phyloP scores from a whole-genome alignment of 1,140 invertebrate species.

The Ostrea edulis region DNA sequence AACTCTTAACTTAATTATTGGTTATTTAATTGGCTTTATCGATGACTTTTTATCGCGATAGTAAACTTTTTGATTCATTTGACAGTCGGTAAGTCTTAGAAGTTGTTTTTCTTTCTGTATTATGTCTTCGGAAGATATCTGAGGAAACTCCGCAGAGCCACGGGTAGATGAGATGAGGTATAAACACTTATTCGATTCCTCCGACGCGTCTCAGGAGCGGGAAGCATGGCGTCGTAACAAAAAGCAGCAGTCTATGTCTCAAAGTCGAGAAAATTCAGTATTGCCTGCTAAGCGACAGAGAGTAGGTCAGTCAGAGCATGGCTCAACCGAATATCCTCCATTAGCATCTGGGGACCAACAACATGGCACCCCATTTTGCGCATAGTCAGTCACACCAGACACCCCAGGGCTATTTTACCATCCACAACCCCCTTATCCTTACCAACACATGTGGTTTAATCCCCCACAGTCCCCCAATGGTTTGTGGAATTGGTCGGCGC shows the following conservation, averaged over 20 bases:
- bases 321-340: neutral
- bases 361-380: neutral
- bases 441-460: neutral
- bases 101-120: neutral
- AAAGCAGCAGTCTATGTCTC: neutral
- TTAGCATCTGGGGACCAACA: neutral
- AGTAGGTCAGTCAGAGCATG: neutral
- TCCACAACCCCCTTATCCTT: neutral
- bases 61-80: neutral
- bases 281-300: neutral
- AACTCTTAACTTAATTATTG: no score
- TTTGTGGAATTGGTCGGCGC: neutral
- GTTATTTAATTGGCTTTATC: no score
- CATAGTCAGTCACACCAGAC: neutral
- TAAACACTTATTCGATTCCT: neutral
- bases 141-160: neutral
- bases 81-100: neutral
- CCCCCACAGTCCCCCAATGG: neutral
- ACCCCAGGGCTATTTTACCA: neutral
- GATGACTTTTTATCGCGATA: no score
- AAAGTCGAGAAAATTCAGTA: neutral
- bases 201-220: neutral
- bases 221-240: neutral
- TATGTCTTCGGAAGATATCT: neutral
- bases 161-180: neutral